Conservation (phyloP, 2,113 vertebrate species). For the Corythornis cristatus region DNA sequence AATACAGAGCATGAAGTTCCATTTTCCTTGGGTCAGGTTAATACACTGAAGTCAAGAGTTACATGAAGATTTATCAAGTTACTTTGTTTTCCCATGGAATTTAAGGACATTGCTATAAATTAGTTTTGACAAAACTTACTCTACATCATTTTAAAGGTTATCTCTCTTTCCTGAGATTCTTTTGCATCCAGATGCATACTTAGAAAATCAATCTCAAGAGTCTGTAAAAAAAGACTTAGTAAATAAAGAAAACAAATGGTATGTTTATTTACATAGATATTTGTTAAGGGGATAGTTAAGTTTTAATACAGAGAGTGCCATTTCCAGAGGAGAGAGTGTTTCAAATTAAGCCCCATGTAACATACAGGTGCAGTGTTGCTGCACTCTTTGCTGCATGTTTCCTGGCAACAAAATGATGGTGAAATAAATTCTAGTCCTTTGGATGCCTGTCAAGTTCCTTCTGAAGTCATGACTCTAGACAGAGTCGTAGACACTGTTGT, state of each 20-base stretch:
- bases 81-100: not conserved
- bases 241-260: not conserved
- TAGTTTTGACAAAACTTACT: not conserved
- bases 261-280: not conserved
- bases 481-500: not conserved
- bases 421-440: constrained; percentile 22
- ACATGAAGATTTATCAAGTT: not conserved
- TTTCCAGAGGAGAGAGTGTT: not conserved
- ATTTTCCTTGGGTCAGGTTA: not conserved
- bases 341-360: not conserved
- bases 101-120: not conserved
- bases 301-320: not conserved
- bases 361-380: not conserved
- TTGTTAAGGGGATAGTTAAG: not conserved
- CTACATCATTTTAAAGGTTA: not conserved
- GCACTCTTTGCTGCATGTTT: not conserved
- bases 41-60: not conserved
- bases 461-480: constrained; percentile 25
- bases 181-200: not conserved
- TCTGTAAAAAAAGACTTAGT: not conserved
- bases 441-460: not conserved
- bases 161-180: not conserved
- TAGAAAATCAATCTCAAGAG: not conserved
- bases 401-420: constrained; percentile 17
- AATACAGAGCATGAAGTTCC: not conserved